Evolutionary conservation across 2,888 invertebrate genomes (phyloP).

Genomic region (Tribolium freemani): DNA sequence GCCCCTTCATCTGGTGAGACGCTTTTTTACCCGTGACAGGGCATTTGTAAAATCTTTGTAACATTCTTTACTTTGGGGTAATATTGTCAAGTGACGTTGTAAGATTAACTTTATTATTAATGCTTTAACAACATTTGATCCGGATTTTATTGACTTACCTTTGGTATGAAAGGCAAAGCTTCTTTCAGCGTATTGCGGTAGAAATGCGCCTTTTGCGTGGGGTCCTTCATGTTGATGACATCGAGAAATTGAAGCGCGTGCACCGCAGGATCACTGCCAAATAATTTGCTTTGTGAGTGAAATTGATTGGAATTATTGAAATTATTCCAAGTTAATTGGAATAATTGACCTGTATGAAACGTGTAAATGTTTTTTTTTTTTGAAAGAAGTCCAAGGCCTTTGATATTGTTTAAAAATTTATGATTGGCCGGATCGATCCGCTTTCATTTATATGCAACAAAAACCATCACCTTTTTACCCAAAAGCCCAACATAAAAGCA

Average conservation of each 20-base stretch:
- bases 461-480: background rate
- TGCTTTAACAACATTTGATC: background rate
- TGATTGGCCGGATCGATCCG: conserved; percentile 1
- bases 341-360: conserved; percentile 1
- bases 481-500: background rate
- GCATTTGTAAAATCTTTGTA: conserved; percentile 35
- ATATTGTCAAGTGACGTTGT: conserved; percentile 12
- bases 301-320: conserved; percentile 22
- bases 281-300: conserved; percentile 10
- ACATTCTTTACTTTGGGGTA: conserved; percentile 14
- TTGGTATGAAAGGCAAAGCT: conserved; percentile 88
- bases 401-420: conserved; percentile 13
- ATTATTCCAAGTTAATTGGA: conserved; percentile 10
- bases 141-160: conserved; percentile 73
- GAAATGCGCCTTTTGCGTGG: conserved; percentile 89
- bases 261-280: conserved; percentile 86
- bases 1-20: conserved; percentile 44
- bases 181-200: conserved; percentile 90
- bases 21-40: conserved; percentile 41
- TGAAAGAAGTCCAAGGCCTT: conserved; percentile 5
- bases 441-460: background rate
- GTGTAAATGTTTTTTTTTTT: background rate
- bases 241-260: conserved; percentile 94
- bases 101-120: conserved; percentile 34
- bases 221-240: conserved; percentile 92